Conservation (phyloP, 2,113 vertebrate species). For the Anhinga anhinga region DNA sequence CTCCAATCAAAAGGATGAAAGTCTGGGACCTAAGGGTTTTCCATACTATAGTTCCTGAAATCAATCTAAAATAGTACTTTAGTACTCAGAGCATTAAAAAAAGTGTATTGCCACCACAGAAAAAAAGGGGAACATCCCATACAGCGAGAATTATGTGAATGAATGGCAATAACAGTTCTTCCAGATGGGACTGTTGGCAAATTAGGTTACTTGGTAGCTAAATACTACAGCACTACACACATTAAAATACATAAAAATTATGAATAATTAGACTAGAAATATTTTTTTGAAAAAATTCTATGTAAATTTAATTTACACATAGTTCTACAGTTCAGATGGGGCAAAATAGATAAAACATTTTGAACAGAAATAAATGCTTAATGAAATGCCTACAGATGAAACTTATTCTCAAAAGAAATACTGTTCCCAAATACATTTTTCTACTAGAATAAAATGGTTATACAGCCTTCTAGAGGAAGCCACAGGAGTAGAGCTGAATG, state of each 20-base stretch:
- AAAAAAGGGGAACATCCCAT: background rate
- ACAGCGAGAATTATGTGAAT: background rate
- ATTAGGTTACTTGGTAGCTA: background rate
- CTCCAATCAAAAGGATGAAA: background rate
- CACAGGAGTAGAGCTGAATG: background rate
- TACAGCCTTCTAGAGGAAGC: background rate
- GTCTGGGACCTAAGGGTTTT: background rate
- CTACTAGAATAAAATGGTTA: background rate
- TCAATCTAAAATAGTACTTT: background rate
- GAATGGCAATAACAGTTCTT: background rate
- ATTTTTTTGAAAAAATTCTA: background rate
- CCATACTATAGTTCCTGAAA: background rate
- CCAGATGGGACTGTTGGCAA: background rate
- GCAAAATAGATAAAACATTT: background rate
- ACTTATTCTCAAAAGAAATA: background rate
- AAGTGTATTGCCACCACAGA: background rate
- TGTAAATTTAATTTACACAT: background rate
- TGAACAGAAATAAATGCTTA: background rate
- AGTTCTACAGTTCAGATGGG: background rate
- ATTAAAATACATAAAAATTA: background rate
- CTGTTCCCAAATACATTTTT: background rate
- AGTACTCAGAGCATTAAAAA: background rate
- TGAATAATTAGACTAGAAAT: background rate
- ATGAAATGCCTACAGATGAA: background rate
- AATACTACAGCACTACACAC: background rate